Evolutionary conservation across 1,140 invertebrate species (phyloP), one percentile per base, ranked within the genome.

Genomic region (Lasioglossum albipes): DNA sequence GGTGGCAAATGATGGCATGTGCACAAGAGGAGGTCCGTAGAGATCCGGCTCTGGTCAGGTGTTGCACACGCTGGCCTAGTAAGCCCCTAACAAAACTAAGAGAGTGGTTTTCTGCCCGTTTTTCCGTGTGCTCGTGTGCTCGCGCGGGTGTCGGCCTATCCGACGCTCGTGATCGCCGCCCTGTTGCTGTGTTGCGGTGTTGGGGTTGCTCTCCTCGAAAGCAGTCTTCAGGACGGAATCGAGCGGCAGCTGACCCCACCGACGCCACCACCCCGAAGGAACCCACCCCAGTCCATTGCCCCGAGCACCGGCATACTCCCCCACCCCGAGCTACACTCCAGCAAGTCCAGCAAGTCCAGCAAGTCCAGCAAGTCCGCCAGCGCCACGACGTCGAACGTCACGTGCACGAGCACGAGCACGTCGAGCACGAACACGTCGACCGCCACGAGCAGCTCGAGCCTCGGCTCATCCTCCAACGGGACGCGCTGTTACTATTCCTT

Each of bases 161-260:
- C 62, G 62, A 65, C 82, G 74, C 62, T 13, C 52, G 16, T 16
- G 13, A 16, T 20, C 52, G 5, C 13, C 13, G 18, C 13, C 16
- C 70, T 54, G 59, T 64, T 57, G 68, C 6, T 59, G 57, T 20
- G 4, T 59, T 42, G 36, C 73, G 76, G 75, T 82, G 81, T 84
- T 86, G 81, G 76, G 31, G 36, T 36, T 36, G 36, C 36, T 36
- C 36, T 36, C 36, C 36, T 36, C 36, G 36, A 36, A 80, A 68
- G 78, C 91, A 94, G 94, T 93, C 91, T 94, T 91, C 93, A 93
- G 90, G 93, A 94, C 90, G 91, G 93, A 92, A 90, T 94, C 91
- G 92, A 92, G 92, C 93, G 91, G 88, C 93, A 94, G 91, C 91
- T 94, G 90, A 94, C 92, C 89, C 93, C 93, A 75, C 92, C 93